These are phyloP conservation scores for Theropithecus gelada DNA, from an alignment of 2,113 vertebrate species.

Conservation along the genomic window DNA sequence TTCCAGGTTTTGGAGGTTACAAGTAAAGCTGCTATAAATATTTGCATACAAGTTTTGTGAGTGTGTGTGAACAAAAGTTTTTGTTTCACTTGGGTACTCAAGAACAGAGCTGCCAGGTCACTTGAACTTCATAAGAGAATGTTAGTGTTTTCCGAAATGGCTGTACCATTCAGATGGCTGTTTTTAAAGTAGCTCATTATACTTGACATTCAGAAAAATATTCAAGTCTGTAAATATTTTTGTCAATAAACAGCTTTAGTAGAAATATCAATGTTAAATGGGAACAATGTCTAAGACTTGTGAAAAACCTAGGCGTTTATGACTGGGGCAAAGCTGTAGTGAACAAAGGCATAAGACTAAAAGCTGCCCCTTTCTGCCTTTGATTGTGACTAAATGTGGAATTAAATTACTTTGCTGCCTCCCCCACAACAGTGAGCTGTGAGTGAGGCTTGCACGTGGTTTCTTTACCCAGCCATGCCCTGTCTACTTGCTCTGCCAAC, in stretches of 20 bases:
- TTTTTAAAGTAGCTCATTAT: not conserved
- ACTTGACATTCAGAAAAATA: not conserved
- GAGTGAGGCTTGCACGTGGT: constrained; percentile 39
- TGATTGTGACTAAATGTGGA: constrained; percentile 74
- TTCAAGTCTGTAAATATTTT: not conserved
- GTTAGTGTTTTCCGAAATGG: not conserved
- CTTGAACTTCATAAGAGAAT: not conserved
- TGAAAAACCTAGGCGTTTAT: constrained; percentile 56
- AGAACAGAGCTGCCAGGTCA: not conserved
- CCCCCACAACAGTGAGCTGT: constrained; percentile 42
- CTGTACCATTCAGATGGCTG: not conserved
- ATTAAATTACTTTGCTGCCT: constrained; percentile 62
- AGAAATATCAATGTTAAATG: not conserved
- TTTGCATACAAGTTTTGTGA: not conserved
- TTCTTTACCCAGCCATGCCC: constrained; percentile 41
- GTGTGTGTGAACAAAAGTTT: not conserved
- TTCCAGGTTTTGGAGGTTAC: not conserved
- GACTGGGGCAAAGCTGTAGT: not conserved
- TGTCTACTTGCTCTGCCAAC: too few species aligned
- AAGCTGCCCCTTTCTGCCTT: constrained; percentile 66
- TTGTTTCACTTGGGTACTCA: not conserved
- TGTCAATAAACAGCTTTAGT: not conserved
- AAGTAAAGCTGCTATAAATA: not conserved
- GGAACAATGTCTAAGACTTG: constrained; percentile 21
- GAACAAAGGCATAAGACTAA: constrained; percentile 34